Evolutionary conservation across 2,888 invertebrate species (phyloP), one percentile per base, ranked within the genome.

Genomic region (Acronicta alni): DNA sequence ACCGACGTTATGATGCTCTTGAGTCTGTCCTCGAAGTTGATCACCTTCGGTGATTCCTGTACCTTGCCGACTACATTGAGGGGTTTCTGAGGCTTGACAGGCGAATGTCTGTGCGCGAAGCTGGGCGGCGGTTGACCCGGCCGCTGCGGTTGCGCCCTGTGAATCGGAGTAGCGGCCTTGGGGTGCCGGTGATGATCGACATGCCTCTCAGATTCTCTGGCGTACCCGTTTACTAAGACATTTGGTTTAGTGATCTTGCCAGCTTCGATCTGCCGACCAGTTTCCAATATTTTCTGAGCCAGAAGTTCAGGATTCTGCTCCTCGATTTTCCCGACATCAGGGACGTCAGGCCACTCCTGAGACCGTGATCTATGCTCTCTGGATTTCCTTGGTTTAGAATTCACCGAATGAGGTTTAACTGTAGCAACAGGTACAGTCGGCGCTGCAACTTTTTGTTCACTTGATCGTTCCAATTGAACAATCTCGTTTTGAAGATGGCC

Each of bases 271-370:
- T 98, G 98, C 1, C 98, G 95, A 7, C 98, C 98, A 0, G 97
- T 98, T 89, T 98, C 98, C 37, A 98, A 91, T 72, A 98, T 98
- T 87, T 98, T 98, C 87, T 97, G 97, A 0, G 98, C 98, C 53
- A 98, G 91, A 51, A 98, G 95, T 88, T 98, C 98, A 0, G 98
- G 98, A 90, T 98, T 98, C 85, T 98, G 98, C 85, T 98, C 98
- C 83, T 98, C 97, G 61, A 98, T 98, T 89, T 98, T 98, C 1
- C 97, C 97, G 51, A 98, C 96, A 77, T 98, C 98, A 1, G 98
- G 98, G 30, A 98, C 97, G 79, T 98, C 98, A 0, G 98, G 98
- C 98, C 98, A 98, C 83, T 98, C 98, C 82, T 98, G 98, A 0
- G 98, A 97, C 3, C 98, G 95, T 7, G 97, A 96, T 16, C 98